These are phyloP conservation scores for Tachystola acroxantha DNA, from an alignment of 2,888 invertebrate genomes.

Conservation along the genomic window DNA sequence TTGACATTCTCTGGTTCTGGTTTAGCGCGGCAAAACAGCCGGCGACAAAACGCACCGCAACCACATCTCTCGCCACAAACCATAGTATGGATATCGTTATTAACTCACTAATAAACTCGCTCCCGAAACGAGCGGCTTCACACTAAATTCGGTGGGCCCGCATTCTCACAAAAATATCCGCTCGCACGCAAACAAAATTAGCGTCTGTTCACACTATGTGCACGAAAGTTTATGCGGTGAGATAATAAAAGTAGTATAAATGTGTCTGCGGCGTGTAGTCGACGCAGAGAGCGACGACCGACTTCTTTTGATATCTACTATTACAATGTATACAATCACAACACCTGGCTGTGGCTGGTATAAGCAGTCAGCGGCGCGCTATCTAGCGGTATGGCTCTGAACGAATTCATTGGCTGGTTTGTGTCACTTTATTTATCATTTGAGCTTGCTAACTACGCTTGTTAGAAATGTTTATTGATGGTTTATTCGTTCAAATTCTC, in stretches of 20 bases:
- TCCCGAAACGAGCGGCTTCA: conserved; percentile 2
- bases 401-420: neutral
- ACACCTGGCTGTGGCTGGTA: too few species aligned
- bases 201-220: conserved; percentile 19
- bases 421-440: too few species aligned
- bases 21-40: conserved; percentile 51
- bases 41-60: conserved; percentile 55
- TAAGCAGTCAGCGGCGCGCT: neutral
- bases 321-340: neutral
- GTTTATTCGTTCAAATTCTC: too few species aligned
- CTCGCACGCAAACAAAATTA: conserved; percentile 22
- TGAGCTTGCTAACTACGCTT: too few species aligned
- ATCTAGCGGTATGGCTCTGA: neutral
- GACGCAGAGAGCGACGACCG: conserved; percentile 2
- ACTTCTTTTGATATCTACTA: neutral
- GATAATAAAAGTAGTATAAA: conserved; percentile 10
- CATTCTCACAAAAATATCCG: conserved; percentile 52
- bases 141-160: conserved; percentile 28
- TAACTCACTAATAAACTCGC: conserved; percentile 16
- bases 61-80: conserved; percentile 51
- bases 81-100: conserved; percentile 27
- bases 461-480: too few species aligned
- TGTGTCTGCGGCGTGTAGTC: conserved; percentile 6
- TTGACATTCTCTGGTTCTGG: conserved; percentile 20
- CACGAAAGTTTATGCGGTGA: conserved; percentile 2